These are phyloP conservation scores for Dioctria rufipes DNA, from an alignment of 2,888 invertebrate genomes.

Conservation along the genomic window DNA sequence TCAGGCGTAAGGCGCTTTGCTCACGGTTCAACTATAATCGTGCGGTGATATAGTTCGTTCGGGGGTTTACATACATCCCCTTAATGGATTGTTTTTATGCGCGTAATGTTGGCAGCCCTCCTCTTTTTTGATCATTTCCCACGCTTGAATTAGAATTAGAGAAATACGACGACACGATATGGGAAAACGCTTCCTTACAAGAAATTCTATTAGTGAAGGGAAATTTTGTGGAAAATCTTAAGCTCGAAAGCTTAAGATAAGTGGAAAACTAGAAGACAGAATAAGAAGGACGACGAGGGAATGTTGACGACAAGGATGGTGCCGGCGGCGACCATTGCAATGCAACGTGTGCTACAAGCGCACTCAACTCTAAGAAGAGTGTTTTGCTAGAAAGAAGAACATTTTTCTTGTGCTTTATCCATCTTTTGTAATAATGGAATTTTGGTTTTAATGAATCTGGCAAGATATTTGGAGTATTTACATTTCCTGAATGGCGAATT, in stretches of 20 bases:
- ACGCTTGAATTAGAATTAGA: slow-evolving; percentile 39
- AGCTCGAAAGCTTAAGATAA: slow-evolving; percentile 14
- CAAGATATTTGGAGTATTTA: slow-evolving; percentile 30
- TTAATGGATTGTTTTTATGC: slow-evolving; percentile 43
- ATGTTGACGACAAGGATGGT: not conserved
- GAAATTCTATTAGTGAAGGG: not conserved
- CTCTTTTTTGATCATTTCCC: slow-evolving; percentile 23
- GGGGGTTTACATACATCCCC: not conserved
- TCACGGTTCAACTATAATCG: not conserved
- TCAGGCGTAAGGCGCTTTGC: not conserved
- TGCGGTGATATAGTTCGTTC: slow-evolving; percentile 1
- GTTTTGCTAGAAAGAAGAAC: not conserved
- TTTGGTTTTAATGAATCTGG: slow-evolving; percentile 22
- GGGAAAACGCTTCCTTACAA: slow-evolving; percentile 12
- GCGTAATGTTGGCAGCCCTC: slow-evolving; percentile 28
- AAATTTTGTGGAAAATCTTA: slow-evolving; percentile 28
- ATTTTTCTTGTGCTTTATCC: not conserved
- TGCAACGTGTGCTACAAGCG: slow-evolving; percentile 17
- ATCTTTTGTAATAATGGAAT: slow-evolving; percentile 9
- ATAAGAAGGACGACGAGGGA: not conserved
- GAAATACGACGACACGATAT: slow-evolving; percentile 7
- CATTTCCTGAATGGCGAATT: slow-evolving; percentile 18
- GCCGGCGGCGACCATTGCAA: not conserved
- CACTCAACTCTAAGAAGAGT: slow-evolving; percentile 9
- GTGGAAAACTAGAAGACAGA: not conserved